Evolutionary conservation across 2,797 vertebrate genomes (phyloP).

Genomic region (Onychomys leucogaster): DNA sequence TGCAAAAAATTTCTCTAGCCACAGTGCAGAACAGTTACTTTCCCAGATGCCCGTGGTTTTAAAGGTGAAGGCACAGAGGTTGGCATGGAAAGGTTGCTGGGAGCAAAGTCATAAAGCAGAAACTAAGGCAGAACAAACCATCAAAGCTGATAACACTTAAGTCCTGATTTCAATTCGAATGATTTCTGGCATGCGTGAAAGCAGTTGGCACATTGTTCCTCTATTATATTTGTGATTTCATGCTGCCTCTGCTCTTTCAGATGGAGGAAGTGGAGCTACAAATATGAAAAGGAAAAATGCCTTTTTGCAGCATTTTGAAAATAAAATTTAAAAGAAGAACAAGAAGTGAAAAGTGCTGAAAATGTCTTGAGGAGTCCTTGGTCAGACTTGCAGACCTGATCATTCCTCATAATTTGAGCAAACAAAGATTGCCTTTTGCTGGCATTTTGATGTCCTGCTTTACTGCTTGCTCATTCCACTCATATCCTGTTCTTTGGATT

Average conservation of each 20-base stretch:
- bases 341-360: conserved; percentile 12
- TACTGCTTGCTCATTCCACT: background rate
- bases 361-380: background rate
- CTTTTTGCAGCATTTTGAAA: conserved; percentile 35
- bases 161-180: conserved; percentile 34
- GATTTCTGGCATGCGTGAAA: conserved; percentile 35
- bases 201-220: conserved; percentile 14
- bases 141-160: background rate
- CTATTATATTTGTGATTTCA: conserved; percentile 55
- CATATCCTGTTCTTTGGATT: background rate
- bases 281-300: conserved; percentile 24
- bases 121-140: background rate
- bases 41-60: background rate
- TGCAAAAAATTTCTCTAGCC: background rate
- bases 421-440: background rate
- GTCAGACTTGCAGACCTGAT: conserved; percentile 1
- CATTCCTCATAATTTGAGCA: background rate
- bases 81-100: background rate
- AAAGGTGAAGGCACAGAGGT: background rate
- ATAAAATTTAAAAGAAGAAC: background rate
- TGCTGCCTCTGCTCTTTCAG: conserved; percentile 41
- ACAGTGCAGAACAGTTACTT: background rate
- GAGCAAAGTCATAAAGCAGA: background rate
- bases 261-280: background rate
- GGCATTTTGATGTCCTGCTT: background rate